Base-by-base conservation (phyloP, 2,113 vertebrate species). In the Bambusicola thoracicus region DNA sequence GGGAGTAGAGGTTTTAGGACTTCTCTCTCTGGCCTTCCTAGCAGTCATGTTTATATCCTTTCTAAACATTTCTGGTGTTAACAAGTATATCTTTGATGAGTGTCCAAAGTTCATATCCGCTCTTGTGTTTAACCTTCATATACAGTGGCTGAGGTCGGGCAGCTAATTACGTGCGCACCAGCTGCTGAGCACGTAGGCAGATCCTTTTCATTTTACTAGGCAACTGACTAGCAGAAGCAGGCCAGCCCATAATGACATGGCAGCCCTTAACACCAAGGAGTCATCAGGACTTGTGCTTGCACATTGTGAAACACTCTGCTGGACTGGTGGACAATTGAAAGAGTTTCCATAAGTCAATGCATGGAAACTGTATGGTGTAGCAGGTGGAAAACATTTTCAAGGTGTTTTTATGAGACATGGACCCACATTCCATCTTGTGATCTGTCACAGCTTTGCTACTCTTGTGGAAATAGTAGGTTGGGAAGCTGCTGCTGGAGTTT, bases 11-110 rank as follows among this genome's bases (percentile, higher is more conserved):
- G n/a, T 34, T 91, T 77, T 43, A 61, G 68, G 80, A 74, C 27
- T 36, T 27, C 5, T 10, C n/a, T 27, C 32, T 43, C 56, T 53
- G 73, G 15, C 69, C 82, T 78, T 91, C 69, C 77, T 81, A 2
- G 3, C 46, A 40, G 36, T 61, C 34, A 36, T 93, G 87, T 96
- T 97, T 96, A 96, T 95, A 73, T 94, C 25, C 89, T 94, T 74
- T 94, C 93, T 86, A 96, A 97, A 96, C 96, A 94, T 81, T 88
- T 76, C 66, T 90, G 51, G 46, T 59, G 68, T 90, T 92, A 90
- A 62, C 76, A 29, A 83, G 93, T 1, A 25, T 48, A 56, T 51
- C 87, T 96, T 96, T 96, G 96, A 95, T 95, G 96, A 91, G 61
- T 0, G n/a, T 94, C 91, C 93, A 94, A 80, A 68, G 93, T 90